Conservation (phyloP, 2,113 vertebrate genomes). For the Lontra canadensis region DNA sequence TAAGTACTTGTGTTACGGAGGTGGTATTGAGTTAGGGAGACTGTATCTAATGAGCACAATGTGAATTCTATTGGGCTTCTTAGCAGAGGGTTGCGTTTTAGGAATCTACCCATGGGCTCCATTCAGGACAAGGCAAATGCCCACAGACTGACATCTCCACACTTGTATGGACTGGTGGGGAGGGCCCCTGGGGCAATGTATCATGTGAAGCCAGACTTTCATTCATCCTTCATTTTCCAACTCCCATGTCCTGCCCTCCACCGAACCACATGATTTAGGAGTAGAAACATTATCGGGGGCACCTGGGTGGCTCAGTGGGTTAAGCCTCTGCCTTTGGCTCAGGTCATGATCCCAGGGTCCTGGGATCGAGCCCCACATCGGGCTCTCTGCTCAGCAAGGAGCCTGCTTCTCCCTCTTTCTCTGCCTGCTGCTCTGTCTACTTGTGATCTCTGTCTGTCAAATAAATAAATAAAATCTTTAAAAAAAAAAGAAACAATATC, state of each 20-base stretch:
- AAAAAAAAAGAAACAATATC: neutral
- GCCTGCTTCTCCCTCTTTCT: no score
- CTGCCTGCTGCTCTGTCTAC: no score
- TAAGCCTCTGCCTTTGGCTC: no score
- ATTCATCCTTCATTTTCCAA: slow-evolving; percentile 21
- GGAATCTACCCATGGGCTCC: neutral
- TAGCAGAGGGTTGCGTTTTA: neutral
- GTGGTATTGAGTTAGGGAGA: neutral
- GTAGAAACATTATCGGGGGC: neutral
- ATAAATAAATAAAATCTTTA: no score
- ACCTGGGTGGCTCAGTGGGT: no score
- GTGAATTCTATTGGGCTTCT: neutral
- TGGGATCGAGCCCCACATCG: no score
- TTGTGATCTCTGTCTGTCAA: no score
- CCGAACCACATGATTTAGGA: neutral
- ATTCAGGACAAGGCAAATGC: neutral
- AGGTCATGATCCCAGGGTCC: no score
- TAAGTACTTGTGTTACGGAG: neutral
- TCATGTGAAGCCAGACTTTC: neutral
- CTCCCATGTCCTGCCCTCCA: neutral
- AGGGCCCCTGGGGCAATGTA: neutral
- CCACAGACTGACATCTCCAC: neutral
- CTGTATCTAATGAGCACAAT: neutral
- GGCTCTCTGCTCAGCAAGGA: no score
- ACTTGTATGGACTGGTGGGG: neutral